Evolutionary conservation across 2,797 vertebrate species (phyloP).

Genomic region (Muscicapa comitata): DNA sequence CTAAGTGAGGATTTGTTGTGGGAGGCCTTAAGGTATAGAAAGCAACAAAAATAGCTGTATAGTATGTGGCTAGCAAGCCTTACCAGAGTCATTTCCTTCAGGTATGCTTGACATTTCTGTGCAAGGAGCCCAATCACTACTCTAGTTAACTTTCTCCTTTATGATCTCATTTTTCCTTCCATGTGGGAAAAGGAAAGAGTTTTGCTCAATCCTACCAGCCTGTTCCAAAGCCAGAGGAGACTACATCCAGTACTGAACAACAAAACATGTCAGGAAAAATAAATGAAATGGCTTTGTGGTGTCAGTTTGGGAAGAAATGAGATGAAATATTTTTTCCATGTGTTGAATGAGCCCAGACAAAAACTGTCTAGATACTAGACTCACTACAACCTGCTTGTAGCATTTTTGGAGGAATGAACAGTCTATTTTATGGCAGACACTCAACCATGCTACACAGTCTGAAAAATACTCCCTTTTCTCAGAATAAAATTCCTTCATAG

Average conservation of each 20-base stretch:
- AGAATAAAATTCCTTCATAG: conserved; percentile 16
- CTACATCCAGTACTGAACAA: not conserved
- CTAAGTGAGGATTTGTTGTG: not conserved
- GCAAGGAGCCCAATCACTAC: not conserved
- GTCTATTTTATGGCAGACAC: conserved; percentile 21
- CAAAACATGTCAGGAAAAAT: conserved; percentile 3
- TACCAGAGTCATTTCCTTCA: not conserved
- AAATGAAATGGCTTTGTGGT: conserved; percentile 22
- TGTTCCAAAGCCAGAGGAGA: not conserved
- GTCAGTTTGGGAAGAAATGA: conserved; percentile 10
- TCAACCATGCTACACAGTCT: not conserved
- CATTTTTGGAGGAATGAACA: not conserved
- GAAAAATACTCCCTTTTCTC: conserved; percentile 36
- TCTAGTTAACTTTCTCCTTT: not conserved
- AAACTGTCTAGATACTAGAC: not conserved
- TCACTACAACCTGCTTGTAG: conserved; percentile 17
- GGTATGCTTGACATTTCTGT: not conserved
- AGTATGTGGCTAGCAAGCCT: not conserved
- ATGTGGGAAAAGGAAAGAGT: not conserved
- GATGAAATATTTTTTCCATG: conserved; percentile 37
- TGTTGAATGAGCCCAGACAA: conserved; percentile 24
- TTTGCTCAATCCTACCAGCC: not conserved
- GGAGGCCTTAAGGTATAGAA: not conserved
- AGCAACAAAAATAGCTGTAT: not conserved
- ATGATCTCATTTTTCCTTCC: not conserved